These are phyloP conservation scores for Listronotus oregonensis DNA, from an alignment of 1,140 invertebrate species.

Conservation along the genomic window DNA sequence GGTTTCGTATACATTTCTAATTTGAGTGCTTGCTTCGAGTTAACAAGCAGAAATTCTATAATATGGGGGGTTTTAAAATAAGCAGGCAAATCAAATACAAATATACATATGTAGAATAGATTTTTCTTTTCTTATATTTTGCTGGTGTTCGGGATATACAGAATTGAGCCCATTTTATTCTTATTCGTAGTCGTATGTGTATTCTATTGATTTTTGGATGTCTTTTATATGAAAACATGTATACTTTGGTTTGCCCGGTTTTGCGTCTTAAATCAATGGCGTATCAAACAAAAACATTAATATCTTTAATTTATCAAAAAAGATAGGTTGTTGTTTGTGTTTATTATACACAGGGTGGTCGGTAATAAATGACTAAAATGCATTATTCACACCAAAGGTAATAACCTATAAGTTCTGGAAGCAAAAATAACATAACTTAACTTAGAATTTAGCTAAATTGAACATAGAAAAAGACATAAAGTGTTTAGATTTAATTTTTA, in stretches of 20 bases:
- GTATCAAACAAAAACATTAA: neutral
- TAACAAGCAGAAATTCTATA: conserved; percentile 37
- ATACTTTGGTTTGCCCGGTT: conserved; percentile 8
- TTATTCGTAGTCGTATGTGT: conserved; percentile 30
- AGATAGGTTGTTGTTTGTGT: too few relatives aligned
- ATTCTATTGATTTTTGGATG: conserved; percentile 35
- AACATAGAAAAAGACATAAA: too few relatives aligned
- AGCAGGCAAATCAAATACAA: conserved; percentile 36
- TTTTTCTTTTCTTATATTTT: conserved; percentile 16
- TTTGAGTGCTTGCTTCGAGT: conserved; percentile 30
- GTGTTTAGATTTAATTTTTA: too few relatives aligned
- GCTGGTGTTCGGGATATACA: conserved; percentile 3
- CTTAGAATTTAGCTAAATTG: too few relatives aligned
- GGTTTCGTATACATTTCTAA: conserved; percentile 35
- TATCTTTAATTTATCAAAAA: too few relatives aligned
- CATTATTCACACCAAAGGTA: too few relatives aligned
- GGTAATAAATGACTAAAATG: too few relatives aligned
- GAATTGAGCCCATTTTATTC: conserved; percentile 33
- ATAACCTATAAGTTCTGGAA: too few relatives aligned
- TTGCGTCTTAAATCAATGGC: conserved; percentile 9
- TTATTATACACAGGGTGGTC: too few relatives aligned
- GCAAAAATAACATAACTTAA: too few relatives aligned
- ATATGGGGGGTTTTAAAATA: conserved; percentile 30
- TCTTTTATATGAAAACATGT: conserved; percentile 36
- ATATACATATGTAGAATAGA: conserved; percentile 31